Conservation (phyloP, 2,797 vertebrate species). For the Phoebastria nigripes region DNA sequence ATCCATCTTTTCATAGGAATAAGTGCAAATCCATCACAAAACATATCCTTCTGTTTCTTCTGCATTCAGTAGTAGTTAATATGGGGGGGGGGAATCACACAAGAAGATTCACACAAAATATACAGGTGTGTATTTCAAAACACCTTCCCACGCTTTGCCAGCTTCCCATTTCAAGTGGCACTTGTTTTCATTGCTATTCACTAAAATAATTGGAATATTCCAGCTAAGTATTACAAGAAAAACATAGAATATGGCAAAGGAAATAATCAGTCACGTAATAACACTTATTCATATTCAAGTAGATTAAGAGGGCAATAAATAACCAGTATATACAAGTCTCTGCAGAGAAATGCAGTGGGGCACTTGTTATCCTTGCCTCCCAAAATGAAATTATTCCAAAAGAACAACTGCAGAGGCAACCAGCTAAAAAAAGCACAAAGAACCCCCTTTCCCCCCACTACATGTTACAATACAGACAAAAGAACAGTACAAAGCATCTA, state of each 20-base stretch:
- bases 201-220: not conserved
- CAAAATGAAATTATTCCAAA: not conserved
- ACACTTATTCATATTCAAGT: not conserved
- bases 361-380: not conserved
- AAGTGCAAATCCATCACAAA: not conserved
- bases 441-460: not conserved
- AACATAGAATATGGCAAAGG: not conserved
- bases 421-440: not conserved
- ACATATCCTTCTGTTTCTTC: accelerated
- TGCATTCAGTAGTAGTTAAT: not conserved
- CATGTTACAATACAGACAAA: not conserved
- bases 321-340: not conserved
- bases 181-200: not conserved
- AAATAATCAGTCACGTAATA: not conserved
- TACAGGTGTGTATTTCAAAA: not conserved
- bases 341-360: not conserved
- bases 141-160: not conserved
- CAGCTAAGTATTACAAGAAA: not conserved
- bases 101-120: not conserved
- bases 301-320: not conserved
- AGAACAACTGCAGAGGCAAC: not conserved
- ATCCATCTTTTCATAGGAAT: accelerated
- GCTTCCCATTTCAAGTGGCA: not conserved
- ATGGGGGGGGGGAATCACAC: too few species aligned
- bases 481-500: not conserved